Evolutionary conservation across 2,888 invertebrate genomes (phyloP), one percentile per base, ranked within the genome.

Genomic region (Pristionchus fissidentatus): DNA sequence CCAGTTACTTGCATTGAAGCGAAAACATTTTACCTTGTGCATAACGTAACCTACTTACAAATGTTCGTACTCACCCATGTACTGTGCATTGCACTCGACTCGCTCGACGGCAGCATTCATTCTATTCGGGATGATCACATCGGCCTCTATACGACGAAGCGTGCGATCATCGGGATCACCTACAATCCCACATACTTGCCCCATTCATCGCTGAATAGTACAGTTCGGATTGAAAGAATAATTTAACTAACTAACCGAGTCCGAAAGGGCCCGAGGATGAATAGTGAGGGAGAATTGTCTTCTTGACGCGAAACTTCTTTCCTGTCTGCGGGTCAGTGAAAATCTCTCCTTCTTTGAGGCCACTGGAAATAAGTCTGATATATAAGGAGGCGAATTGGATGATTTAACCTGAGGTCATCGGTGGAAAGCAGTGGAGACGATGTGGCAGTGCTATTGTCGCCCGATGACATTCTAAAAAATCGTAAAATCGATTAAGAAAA

Each of bases 121-220:
- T 90, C 95, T 95, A 93, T 97, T 96, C 0, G 97, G 96, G 92
- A 98, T 95, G 87, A 97, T 92, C 29, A 98, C 95, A 92, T 97
- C 96, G 32, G 93, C 93, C 93, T 98, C 98, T 3, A 97, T 96
- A 94, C 95, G 96, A 89, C 98, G 94, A 81, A 98, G 93, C n/a
- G 94, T 94, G 91, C 92, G 94, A 93, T 97, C 97, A 88, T 96
- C 94, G 1, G 97, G 97, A 93, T 97, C 96, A 85, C 91, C 91
- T 91, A 35, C 84, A 87, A 78, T n/a, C 15, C n/a, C 35, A 5
- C 10, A 60, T 26, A 13, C 8, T 22, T 13, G 8, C 8, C n/a
- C n/a, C 7, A 13, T 60, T 60, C 7, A 22, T n/a, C 60, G 26
- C 10, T 10, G 60, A n/a, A 60, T 22, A 60, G 8, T 26, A n/a